Evolutionary conservation across 2,888 invertebrate genomes (phyloP).

Genomic region (Drosophila lacicola): DNA sequence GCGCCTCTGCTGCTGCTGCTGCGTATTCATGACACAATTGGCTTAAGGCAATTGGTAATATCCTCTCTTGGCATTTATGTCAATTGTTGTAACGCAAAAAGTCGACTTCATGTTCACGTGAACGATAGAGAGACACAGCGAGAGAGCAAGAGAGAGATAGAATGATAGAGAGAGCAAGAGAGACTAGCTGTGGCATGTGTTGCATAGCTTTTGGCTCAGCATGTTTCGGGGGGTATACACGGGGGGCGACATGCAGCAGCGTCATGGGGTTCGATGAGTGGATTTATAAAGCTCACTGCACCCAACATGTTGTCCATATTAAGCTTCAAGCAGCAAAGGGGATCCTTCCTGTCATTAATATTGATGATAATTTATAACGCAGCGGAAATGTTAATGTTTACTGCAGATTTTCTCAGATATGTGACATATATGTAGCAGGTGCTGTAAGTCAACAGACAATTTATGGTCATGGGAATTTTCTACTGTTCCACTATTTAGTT

Average conservation of each 20-base stretch:
- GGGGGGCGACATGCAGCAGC: constrained; percentile 13
- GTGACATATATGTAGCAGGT: not conserved
- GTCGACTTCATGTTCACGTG: constrained; percentile 60
- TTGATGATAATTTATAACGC: constrained; percentile 46
- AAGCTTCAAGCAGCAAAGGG: constrained; percentile 30
- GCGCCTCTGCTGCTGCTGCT: constrained; percentile 35
- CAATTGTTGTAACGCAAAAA: constrained; percentile 70
- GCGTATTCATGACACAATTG: constrained; percentile 78
- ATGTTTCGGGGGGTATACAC: constrained; percentile 1
- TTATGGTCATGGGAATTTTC: not conserved
- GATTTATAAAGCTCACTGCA: constrained; percentile 50
- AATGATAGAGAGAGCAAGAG: not conserved
- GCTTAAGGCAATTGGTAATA: constrained; percentile 79
- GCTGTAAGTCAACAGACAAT: constrained; percentile 1
- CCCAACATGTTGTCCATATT: constrained; percentile 57
- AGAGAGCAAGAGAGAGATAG: not conserved
- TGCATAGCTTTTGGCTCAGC: constrained; percentile 34
- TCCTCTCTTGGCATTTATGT: constrained; percentile 79
- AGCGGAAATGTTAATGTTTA: constrained; percentile 41
- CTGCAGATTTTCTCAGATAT: constrained; percentile 18
- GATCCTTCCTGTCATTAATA: constrained; percentile 37
- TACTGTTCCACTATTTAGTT: not conserved
- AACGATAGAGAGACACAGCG: constrained; percentile 11
- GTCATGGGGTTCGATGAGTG: constrained; percentile 36
- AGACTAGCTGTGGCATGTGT: constrained; percentile 40